These are phyloP conservation scores for Hepsetus odoe DNA, from an alignment of 2,113 vertebrate genomes.

Conservation along the genomic window DNA sequence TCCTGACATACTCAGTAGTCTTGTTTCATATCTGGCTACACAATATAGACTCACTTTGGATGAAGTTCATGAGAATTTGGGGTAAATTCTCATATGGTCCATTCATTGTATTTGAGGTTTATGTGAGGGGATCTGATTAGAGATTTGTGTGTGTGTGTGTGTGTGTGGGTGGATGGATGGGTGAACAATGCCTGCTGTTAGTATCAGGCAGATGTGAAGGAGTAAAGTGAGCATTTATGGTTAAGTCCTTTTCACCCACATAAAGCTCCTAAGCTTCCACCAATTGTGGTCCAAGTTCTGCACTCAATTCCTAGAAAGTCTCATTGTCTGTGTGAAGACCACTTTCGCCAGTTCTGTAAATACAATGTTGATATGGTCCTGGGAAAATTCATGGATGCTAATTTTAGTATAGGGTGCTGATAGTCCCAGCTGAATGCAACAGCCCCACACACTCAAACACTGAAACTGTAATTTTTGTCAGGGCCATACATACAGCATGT, in stretches of 20 bases:
- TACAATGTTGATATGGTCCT: not conserved
- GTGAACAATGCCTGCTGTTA: conserved; percentile 38
- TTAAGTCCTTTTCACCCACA: conserved; percentile 15
- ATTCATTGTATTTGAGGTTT: conserved; percentile 13
- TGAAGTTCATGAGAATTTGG: not conserved
- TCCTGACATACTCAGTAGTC: not conserved
- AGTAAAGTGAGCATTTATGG: conserved; percentile 13
- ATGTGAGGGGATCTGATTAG: not conserved
- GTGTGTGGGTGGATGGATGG: conserved; percentile 8
- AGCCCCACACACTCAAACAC: not conserved
- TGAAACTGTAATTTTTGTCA: too few species aligned
- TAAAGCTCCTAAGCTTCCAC: conserved; percentile 3
- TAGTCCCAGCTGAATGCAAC: not conserved
- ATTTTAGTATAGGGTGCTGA: not conserved
- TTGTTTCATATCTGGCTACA: not conserved
- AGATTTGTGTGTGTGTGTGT: conserved; percentile 9
- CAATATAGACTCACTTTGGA: not conserved
- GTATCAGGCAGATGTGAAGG: conserved; percentile 3
- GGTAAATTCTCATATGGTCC: not conserved
- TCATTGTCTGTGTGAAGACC: conserved; percentile 2
- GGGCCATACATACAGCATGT: too few species aligned
- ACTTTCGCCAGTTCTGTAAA: conserved; percentile 13
- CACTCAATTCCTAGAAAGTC: conserved; percentile 14
- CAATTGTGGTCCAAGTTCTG: conserved; percentile 31
- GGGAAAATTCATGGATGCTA: not conserved